phyloP scores from a whole-genome alignment of 2,113 vertebrate genomes.

The Addax nasomaculatus region DNA sequence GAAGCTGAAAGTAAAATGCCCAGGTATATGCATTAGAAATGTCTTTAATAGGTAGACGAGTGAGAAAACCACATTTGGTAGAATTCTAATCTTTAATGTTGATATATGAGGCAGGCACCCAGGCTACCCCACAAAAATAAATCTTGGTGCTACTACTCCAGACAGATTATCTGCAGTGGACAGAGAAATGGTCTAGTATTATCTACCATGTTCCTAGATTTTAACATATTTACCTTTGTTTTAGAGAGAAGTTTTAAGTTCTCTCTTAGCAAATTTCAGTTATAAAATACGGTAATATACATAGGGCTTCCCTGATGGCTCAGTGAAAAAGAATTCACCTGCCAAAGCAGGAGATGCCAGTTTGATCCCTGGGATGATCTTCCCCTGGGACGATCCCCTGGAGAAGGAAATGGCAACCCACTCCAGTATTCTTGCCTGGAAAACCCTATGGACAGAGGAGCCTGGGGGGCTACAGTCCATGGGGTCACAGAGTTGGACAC shows the following conservation, averaged over 20 bases:
- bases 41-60: neutral
- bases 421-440: neutral
- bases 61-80: neutral
- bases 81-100: neutral
- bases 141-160: neutral
- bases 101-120: neutral
- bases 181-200: neutral
- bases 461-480: neutral
- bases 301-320: neutral
- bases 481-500: neutral
- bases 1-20: neutral
- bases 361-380: neutral
- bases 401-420: neutral
- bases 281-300: neutral
- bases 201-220: neutral
- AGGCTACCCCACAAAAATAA: neutral
- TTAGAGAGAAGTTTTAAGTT: neutral
- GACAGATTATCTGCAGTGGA: neutral
- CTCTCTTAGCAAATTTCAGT: neutral
- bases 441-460: neutral
- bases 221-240: neutral
- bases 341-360: neutral
- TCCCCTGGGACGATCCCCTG: neutral
- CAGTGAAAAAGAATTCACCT: neutral
- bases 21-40: neutral